Conservation (phyloP, 2,888 invertebrate genomes). For the Pogonocherus hispidulus region DNA sequence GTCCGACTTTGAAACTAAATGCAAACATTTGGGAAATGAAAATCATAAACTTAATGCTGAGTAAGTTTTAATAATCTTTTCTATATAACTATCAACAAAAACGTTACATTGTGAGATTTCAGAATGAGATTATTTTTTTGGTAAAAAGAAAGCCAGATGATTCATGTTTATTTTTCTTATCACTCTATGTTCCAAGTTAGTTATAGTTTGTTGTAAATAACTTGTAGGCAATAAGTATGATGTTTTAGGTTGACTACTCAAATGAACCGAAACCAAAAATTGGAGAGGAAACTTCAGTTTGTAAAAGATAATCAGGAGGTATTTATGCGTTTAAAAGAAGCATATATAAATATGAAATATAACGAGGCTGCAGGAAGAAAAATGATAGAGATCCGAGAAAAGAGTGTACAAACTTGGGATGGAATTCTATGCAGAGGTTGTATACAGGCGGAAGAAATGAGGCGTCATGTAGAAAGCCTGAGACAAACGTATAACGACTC, state of each 20-base stretch:
- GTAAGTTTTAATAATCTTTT: slow-evolving; percentile 48
- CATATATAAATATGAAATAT: slow-evolving; percentile 62
- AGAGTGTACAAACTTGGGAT: slow-evolving; percentile 60
- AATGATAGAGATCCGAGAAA: slow-evolving; percentile 61
- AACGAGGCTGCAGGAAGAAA: slow-evolving; percentile 58
- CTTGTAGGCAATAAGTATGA: no score
- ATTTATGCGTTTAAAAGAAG: slow-evolving; percentile 61
- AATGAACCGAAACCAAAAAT: slow-evolving; percentile 53
- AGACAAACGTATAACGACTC: slow-evolving; percentile 50
- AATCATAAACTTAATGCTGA: slow-evolving; percentile 53
- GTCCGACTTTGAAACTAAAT: slow-evolving; percentile 51
- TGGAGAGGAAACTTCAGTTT: slow-evolving; percentile 61
- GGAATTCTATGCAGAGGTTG: slow-evolving; percentile 57
- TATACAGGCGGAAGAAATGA: slow-evolving; percentile 54
- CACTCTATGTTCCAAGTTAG: neutral
- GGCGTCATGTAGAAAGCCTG: slow-evolving; percentile 52
- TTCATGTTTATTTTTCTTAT: no score
- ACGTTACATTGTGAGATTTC: no score
- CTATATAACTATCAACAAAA: no score
- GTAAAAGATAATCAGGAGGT: slow-evolving; percentile 62
- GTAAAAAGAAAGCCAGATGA: no score
- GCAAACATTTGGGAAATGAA: slow-evolving; percentile 53
- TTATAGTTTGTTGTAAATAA: no score
- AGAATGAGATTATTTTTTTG: no score
- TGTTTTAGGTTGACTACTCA: slow-evolving; percentile 57